A percentile compares a stretch with the other conserved stretches of the same genome.
Conservation (phyloP, 2,113 vertebrate genomes). For the Opisthocomus hoazin region DNA sequence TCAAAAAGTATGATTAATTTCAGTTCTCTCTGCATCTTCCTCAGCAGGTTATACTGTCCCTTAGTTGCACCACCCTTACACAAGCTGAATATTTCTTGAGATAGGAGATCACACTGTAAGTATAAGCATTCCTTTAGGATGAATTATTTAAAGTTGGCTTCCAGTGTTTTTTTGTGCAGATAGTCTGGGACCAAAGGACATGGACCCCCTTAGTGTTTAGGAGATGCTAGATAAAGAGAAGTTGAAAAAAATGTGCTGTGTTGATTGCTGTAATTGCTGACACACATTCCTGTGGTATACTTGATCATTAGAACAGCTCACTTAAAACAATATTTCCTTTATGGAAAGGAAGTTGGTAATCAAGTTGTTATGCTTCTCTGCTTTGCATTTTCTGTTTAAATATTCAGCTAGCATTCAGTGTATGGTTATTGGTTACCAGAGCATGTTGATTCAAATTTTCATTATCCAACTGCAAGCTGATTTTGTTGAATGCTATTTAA, state of each 20-base stretch:
- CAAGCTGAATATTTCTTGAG: not conserved
- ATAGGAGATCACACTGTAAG: not conserved
- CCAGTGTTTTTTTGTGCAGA: not conserved
- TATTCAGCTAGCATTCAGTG: not conserved
- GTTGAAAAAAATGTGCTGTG: not conserved
- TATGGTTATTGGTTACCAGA: slow-evolving; percentile 41
- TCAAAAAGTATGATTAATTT: not conserved
- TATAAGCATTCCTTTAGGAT: not conserved
- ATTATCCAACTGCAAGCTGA: slow-evolving; percentile 15
- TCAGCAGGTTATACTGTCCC: not conserved
- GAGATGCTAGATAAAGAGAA: slow-evolving; percentile 31
- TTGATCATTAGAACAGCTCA: slow-evolving; percentile 49
- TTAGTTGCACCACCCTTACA: not conserved
- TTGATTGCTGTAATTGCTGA: slow-evolving; percentile 34
- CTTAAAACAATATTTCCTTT: slow-evolving; percentile 63
- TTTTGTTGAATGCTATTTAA: slow-evolving; percentile 26
- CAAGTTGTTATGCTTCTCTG: slow-evolving; percentile 45
- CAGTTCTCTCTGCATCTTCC: not conserved
- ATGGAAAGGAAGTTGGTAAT: slow-evolving; percentile 52
- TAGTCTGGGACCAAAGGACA: not conserved
- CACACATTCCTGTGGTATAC: slow-evolving; percentile 38
- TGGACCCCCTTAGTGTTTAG: not conserved
- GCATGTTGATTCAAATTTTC: slow-evolving; percentile 48
- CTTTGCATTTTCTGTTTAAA: slow-evolving; percentile 26
- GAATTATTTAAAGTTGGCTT: slow-evolving; percentile 8